A percentile compares a stretch with the other conserved stretches of the same genome.
Evolutionary conservation across 2,113 vertebrate genomes (phyloP).

Genomic region (Zosterops hypoxanthus): DNA sequence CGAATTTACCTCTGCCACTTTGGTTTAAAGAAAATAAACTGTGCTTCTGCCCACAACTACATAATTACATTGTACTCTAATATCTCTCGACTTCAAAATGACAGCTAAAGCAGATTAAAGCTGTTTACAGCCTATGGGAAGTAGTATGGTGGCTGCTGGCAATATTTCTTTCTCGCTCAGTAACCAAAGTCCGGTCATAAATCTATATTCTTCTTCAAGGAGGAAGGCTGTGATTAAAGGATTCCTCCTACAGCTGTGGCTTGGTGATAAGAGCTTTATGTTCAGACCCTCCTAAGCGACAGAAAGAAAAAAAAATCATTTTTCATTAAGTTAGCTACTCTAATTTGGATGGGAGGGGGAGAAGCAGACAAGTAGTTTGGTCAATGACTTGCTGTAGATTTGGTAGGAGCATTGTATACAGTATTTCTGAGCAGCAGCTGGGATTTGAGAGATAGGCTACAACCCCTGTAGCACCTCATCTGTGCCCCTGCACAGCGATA

Average conservation of each 20-base stretch:
- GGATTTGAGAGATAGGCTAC: slow-evolving; percentile 40
- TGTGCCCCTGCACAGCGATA: neutral
- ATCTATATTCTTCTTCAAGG: slow-evolving; percentile 76
- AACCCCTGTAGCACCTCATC: neutral
- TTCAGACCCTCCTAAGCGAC: slow-evolving; percentile 60
- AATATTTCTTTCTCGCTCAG: slow-evolving; percentile 64
- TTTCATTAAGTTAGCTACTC: slow-evolving; percentile 64
- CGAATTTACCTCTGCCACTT: slow-evolving; percentile 10
- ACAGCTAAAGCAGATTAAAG: slow-evolving; percentile 73
- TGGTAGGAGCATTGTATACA: neutral
- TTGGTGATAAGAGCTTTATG: slow-evolving; percentile 74
- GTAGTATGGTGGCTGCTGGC: slow-evolving; percentile 50
- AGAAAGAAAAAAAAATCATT: slow-evolving; percentile 64
- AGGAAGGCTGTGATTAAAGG: slow-evolving; percentile 75
- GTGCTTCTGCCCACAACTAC: slow-evolving; percentile 55
- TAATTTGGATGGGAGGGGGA: slow-evolving; percentile 38
- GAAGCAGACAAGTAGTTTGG: slow-evolving; percentile 36
- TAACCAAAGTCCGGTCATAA: slow-evolving; percentile 70
- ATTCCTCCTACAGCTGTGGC: slow-evolving; percentile 73
- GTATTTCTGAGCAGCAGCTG: slow-evolving; percentile 28
- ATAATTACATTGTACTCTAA: slow-evolving; percentile 70
- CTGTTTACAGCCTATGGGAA: slow-evolving; percentile 64
- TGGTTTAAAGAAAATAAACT: slow-evolving; percentile 58
- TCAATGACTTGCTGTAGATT: slow-evolving; percentile 38
- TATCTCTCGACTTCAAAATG: slow-evolving; percentile 70